Percentiles rank a stretch among this genome's conserved stretches.
Conservation (phyloP, 2,113 vertebrate genomes). For the Ctenomys sociabilis region DNA sequence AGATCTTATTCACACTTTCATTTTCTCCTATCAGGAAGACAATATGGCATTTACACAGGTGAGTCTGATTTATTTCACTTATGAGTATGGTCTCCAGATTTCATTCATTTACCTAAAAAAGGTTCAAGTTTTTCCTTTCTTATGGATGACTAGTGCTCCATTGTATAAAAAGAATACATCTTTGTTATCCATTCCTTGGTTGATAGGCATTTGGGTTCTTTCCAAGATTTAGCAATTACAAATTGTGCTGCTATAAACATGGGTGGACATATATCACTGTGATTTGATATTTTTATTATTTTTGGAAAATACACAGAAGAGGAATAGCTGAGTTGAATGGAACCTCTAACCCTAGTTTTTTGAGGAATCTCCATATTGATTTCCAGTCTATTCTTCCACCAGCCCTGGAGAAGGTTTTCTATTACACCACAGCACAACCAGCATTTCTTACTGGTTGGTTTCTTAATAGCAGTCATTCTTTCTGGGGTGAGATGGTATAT, state of each 20-base stretch:
- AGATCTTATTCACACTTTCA: neutral
- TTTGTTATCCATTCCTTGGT: neutral
- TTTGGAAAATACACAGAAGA: no score
- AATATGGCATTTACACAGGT: neutral
- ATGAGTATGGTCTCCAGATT: neutral
- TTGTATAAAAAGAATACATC: neutral
- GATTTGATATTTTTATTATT: no score
- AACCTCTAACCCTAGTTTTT: no score
- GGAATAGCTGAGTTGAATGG: no score
- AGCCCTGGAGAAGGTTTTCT: no score
- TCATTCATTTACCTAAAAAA: neutral
- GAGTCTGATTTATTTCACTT: neutral
- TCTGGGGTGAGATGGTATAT: no score
- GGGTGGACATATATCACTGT: neutral
- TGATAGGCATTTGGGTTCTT: neutral
- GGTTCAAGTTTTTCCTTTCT: neutral
- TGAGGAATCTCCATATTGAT: no score
- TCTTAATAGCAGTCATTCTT: no score
- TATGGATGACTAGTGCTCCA: neutral
- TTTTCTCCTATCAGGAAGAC: neutral
- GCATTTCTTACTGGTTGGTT: no score
- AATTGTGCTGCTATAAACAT: neutral
- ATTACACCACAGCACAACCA: no score
- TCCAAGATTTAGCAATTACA: neutral
- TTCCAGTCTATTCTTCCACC: no score